A percentile compares a stretch with the other conserved stretches of the same genome.
These are phyloP conservation scores for Onychostruthus taczanowskii DNA, from an alignment of 2,113 vertebrate genomes.

Conservation along the genomic window DNA sequence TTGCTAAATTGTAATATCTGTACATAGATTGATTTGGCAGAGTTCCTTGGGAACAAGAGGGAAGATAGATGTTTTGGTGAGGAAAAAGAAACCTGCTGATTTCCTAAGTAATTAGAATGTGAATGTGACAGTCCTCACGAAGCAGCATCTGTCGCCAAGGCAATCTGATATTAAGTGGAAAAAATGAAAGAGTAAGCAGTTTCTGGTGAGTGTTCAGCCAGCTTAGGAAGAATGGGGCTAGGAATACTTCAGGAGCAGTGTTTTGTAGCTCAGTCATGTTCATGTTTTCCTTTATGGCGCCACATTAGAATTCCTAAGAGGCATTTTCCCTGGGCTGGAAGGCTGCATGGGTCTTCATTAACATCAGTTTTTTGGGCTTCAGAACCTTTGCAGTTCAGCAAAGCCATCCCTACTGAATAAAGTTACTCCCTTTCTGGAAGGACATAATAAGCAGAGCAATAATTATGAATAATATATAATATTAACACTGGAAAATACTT, in stretches of 20 bases:
- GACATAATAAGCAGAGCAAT: neutral
- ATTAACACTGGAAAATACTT: neutral
- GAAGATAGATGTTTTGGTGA: neutral
- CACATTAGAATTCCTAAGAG: neutral
- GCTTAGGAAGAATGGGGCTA: neutral
- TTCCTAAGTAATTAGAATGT: neutral
- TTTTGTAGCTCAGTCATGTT: neutral
- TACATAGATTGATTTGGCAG: neutral
- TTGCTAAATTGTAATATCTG: neutral
- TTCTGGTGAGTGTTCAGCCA: neutral
- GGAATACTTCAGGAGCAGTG: neutral
- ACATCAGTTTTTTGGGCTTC: neutral
- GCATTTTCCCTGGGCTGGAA: neutral
- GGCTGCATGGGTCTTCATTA: neutral
- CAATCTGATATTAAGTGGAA: neutral
- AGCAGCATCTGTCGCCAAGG: neutral
- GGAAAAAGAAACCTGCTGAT: neutral
- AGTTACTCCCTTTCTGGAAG: neutral
- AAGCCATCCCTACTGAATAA: neutral
- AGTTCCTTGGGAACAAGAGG: neutral
- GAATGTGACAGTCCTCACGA: neutral
- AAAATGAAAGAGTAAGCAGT: neutral
- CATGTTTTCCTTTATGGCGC: fast-evolving
- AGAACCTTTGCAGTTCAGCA: neutral
- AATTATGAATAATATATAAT: neutral